Evolutionary conservation across 2,888 invertebrate genomes (phyloP).

Genomic region (Synergus umbraculus): DNA sequence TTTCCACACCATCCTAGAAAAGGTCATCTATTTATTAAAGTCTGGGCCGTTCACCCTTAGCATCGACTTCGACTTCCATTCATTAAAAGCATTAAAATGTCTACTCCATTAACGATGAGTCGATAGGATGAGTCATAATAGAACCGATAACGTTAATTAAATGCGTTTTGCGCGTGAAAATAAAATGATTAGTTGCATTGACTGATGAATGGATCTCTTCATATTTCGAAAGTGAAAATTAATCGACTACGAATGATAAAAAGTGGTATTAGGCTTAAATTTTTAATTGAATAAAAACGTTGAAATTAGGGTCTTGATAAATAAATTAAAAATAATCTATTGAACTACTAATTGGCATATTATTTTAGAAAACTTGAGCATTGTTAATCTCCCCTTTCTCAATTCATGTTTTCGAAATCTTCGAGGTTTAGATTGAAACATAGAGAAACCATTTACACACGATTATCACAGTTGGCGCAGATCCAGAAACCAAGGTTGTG

Average conservation of each 20-base stretch:
- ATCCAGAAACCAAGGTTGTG: slow-evolving; percentile 37
- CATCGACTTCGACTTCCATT: slow-evolving; percentile 31
- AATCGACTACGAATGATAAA: not conserved
- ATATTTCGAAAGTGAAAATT: not conserved
- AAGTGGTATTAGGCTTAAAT: not conserved
- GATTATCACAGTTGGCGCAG: slow-evolving; percentile 38
- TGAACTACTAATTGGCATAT: too few relatives aligned
- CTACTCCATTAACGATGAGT: not conserved
- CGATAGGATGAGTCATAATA: not conserved
- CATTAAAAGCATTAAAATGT: slow-evolving; percentile 13
- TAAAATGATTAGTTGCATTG: not conserved
- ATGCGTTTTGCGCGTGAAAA: not conserved
- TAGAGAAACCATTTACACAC: slow-evolving; percentile 31
- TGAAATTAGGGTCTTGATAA: not conserved
- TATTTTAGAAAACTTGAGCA: not conserved
- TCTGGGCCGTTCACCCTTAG: slow-evolving; percentile 20
- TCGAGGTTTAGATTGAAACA: slow-evolving; percentile 26
- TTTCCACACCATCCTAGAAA: not conserved
- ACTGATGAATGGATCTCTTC: not conserved
- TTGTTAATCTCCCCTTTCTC: not conserved
- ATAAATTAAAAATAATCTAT: too few relatives aligned
- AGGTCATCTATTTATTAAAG: slow-evolving; percentile 20
- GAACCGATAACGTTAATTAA: not conserved
- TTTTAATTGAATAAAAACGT: not conserved
- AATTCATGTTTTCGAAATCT: not conserved